These are phyloP conservation scores for Pocillopora damicornis DNA, from an alignment of 64 coral and sea anemone species.

Conservation along the genomic window DNA sequence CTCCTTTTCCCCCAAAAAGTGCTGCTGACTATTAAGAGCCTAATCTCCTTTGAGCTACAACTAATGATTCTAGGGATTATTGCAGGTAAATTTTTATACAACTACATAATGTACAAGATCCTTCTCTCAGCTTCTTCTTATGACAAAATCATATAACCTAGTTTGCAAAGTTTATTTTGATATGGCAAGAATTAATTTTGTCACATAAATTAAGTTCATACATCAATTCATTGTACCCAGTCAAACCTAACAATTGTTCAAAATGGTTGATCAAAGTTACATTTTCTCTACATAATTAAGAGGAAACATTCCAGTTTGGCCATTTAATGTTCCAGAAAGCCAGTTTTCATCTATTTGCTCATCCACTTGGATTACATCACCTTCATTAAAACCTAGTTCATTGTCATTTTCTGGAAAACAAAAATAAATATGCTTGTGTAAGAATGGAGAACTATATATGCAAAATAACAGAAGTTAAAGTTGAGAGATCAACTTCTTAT, in stretches of 20 bases:
- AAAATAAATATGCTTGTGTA: neutral
- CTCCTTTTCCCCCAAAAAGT: too few species aligned
- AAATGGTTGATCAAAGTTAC: neutral
- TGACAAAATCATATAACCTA: too few species aligned
- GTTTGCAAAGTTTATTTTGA: too few species aligned
- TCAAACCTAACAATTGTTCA: neutral
- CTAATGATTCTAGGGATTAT: too few species aligned
- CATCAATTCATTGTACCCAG: neutral
- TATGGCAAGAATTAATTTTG: too few species aligned
- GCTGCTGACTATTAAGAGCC: too few species aligned
- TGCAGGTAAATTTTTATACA: too few species aligned
- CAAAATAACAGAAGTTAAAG: neutral
- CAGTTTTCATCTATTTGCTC: conserved; percentile 93
- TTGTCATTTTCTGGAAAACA: conserved; percentile 84
- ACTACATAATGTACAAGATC: too few species aligned
- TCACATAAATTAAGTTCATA: neutral
- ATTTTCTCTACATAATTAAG: conserved; percentile 85
- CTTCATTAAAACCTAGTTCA: conserved; percentile 92
- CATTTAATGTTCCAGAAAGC: conserved; percentile 77
- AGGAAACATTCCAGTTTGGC: conserved; percentile 80
- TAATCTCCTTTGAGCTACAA: too few species aligned
- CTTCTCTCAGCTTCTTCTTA: too few species aligned
- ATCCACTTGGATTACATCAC: conserved; percentile 72
- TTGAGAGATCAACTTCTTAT: too few species aligned
- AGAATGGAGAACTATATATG: neutral